Evolutionary conservation across 2,113 vertebrate genomes (phyloP).

Genomic region (Ochotona princeps): DNA sequence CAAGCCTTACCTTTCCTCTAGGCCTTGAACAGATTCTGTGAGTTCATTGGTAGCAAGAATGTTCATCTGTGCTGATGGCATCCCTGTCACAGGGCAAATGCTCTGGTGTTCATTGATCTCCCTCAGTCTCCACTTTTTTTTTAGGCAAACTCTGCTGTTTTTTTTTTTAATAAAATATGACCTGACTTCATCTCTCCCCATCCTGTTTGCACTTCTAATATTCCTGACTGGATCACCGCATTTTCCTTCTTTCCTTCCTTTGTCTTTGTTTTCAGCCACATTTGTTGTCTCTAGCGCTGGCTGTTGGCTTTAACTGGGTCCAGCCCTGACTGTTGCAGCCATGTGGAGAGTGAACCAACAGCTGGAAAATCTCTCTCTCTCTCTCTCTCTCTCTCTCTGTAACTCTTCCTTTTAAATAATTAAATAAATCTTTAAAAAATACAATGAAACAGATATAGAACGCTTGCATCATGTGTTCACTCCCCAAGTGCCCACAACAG

Average conservation of each 20-base stretch:
- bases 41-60: background rate
- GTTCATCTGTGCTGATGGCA: background rate
- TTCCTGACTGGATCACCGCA: background rate
- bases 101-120: background rate
- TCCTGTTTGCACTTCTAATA: background rate
- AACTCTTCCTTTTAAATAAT: too few species aligned
- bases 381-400: too few species aligned
- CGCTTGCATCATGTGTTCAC: too few species aligned
- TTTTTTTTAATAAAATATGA: too few species aligned
- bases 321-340: too few species aligned
- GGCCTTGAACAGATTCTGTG: background rate
- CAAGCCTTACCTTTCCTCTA: background rate
- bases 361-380: too few species aligned
- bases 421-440: too few species aligned
- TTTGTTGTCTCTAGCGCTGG: conserved; percentile 14
- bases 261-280: conserved; percentile 8
- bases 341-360: too few species aligned
- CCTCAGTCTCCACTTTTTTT: background rate
- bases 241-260: background rate
- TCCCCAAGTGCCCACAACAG: too few species aligned
- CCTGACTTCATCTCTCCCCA: background rate
- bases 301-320: too few species aligned
- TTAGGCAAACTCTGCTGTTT: conserved; percentile 9
- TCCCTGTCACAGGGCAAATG: background rate
- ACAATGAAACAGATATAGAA: too few species aligned